A percentile compares a stretch with the other conserved stretches of the same genome.
phyloP scores from a whole-genome alignment of 2,797 vertebrate species.

The Adrianichthys oophorus region DNA sequence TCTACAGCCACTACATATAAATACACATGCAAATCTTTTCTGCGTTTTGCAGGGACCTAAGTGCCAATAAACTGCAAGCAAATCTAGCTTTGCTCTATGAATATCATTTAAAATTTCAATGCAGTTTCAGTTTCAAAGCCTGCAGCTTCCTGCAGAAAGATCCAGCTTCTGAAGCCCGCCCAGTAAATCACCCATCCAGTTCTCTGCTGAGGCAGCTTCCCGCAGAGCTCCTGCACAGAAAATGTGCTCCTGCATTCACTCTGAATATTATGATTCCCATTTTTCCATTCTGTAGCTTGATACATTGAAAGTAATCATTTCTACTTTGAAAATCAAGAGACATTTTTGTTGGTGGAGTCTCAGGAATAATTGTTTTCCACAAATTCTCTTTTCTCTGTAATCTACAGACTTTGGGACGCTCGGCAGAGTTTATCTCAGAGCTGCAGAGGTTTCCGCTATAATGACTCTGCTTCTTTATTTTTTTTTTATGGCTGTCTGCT shows the following conservation, averaged over 20 bases:
- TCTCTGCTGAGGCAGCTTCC: slow-evolving; percentile 19
- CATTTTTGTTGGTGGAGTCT: slow-evolving; percentile 23
- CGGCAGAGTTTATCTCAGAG: slow-evolving; percentile 44
- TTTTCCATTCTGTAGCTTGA: slow-evolving; percentile 22
- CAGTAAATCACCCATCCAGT: slow-evolving; percentile 34
- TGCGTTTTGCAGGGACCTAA: slow-evolving; percentile 20
- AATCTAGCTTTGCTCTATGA: slow-evolving; percentile 2
- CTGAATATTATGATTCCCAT: slow-evolving; percentile 28
- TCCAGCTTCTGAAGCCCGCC: slow-evolving; percentile 8
- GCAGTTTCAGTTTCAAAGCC: slow-evolving; percentile 8
- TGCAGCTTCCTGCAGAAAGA: not conserved
- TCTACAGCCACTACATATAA: slow-evolving; percentile 37
- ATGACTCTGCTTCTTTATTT: slow-evolving; percentile 18
- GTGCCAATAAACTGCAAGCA: slow-evolving; percentile 23
- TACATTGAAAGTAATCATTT: slow-evolving; percentile 33
- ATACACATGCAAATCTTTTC: slow-evolving; percentile 24
- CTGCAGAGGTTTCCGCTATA: slow-evolving; percentile 41
- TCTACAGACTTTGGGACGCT: slow-evolving; percentile 15
- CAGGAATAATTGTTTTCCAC: slow-evolving; percentile 31
- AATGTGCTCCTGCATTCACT: slow-evolving; percentile 26
- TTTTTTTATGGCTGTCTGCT: slow-evolving; percentile 13
- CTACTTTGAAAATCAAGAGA: slow-evolving; percentile 7
- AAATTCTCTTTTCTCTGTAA: slow-evolving; percentile 9
- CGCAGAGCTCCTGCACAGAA: slow-evolving; percentile 7
- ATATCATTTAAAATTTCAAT: slow-evolving; percentile 18